Evolutionary conservation across 64 coral and sea anemone species (phyloP).

Genomic region (Exaiptasia diaphana): DNA sequence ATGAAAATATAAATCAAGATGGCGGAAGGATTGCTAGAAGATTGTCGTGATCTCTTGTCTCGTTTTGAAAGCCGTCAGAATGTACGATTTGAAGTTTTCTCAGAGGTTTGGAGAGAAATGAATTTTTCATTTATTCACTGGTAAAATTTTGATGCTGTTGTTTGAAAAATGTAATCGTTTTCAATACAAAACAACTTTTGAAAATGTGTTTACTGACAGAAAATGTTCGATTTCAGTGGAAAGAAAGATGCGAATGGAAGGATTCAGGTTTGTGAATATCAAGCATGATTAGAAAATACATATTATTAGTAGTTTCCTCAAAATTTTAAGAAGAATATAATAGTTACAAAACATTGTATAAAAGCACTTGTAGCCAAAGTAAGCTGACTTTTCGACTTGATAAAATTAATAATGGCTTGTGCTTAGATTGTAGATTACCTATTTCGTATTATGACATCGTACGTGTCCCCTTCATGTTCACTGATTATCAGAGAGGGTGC

Average conservation of each 20-base stretch:
- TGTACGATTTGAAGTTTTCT: slow-evolving; percentile 89
- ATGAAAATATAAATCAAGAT: slow-evolving; percentile 54
- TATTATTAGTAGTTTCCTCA: too few relatives aligned
- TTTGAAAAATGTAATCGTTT: not conserved
- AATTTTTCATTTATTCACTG: slow-evolving; percentile 95
- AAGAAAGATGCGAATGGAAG: slow-evolving; percentile 12
- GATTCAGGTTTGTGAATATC: not conserved
- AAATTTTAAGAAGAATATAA: too few relatives aligned
- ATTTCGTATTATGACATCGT: slow-evolving; percentile 78
- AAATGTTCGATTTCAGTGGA: not conserved
- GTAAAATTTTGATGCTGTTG: slow-evolving; percentile 16
- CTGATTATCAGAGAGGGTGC: slow-evolving; percentile 90
- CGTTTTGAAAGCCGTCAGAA: slow-evolving; percentile 84
- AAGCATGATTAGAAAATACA: too few relatives aligned
- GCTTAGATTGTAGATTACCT: slow-evolving; percentile 88
- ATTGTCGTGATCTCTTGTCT: slow-evolving; percentile 88
- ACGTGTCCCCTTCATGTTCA: slow-evolving; percentile 71
- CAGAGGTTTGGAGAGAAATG: slow-evolving; percentile 91
- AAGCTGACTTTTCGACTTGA: too few relatives aligned
- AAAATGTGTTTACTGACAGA: too few relatives aligned
- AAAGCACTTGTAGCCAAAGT: too few relatives aligned
- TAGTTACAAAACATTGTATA: too few relatives aligned
- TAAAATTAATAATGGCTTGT: too few relatives aligned
- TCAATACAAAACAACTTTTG: not conserved
- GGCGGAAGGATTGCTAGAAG: slow-evolving; percentile 91